Evolutionary conservation across 2,797 vertebrate genomes (phyloP).

Genomic region (Eutrigla gurnardus): DNA sequence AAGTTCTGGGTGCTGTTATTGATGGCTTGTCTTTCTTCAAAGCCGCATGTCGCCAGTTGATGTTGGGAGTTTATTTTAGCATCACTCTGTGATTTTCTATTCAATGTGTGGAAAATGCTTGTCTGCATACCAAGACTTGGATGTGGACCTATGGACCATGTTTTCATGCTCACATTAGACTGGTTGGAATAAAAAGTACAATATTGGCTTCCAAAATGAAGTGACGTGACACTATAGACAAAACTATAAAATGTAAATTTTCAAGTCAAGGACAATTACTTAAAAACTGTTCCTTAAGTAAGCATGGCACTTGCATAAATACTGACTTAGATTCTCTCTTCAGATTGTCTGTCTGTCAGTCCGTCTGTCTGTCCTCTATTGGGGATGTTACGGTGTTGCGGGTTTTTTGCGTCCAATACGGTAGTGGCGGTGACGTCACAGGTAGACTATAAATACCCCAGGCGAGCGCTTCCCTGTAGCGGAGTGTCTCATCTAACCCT

Average conservation of each 20-base stretch:
- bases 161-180: no score
- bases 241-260: no score
- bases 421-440: conserved; percentile 59
- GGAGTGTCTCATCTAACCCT: conserved; percentile 80
- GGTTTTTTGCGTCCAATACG: conserved; percentile 18
- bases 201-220: not conserved
- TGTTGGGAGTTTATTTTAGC: conserved; percentile 50
- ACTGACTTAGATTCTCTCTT: no score
- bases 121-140: conserved; percentile 15
- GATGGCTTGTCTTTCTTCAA: conserved; percentile 36
- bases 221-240: not conserved
- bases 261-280: no score
- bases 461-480: fast-evolving
- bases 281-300: no score
- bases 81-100: conserved; percentile 33
- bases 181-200: not conserved
- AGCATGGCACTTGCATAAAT: no score
- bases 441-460: conserved; percentile 47
- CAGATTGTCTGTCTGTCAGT: not conserved
- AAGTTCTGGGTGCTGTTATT: conserved; percentile 48
- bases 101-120: conserved; percentile 42
- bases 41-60: conserved; percentile 48
- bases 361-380: not conserved
- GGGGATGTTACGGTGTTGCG: conserved; percentile 16
- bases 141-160: conserved; percentile 10